Evolutionary conservation across 2,888 invertebrate genomes (phyloP), one percentile per base, ranked within the genome.

Genomic region (Tetramorium bicarinatum): DNA sequence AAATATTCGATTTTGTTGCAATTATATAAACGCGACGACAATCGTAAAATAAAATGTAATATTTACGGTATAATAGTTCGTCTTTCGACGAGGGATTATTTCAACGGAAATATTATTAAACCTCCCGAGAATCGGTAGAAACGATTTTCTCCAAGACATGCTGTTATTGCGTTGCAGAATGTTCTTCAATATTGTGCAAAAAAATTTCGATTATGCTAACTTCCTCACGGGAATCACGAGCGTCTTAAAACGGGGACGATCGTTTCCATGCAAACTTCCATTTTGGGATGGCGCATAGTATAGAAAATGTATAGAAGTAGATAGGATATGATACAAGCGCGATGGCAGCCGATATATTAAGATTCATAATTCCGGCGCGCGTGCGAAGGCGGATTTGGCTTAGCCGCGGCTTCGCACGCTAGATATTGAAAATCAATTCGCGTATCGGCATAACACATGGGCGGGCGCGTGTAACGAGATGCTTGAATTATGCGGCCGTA

Each of bases 351-450:
- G 25, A 59, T 71, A 71, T 71, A 61, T 71, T 61, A 71, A 80
- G 71, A 61, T 71, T 49, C 56, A 47, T 61, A 71, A 71, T 80
- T 77, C 79, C 59, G 18, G 47, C 59, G 71, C 59, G 34, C 1
- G 59, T 44, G 38, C 29, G 44, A 34, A 21, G 38, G 18, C 1
- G 38, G 2, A 11, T 54, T 67, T 76, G 15, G 29, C 56, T 56
- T 69, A 69, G 44, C 59, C 34, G 47, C 38, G 34, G 71, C 13
- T 59, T 77, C n/a, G n/a, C 52, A 18, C n/a, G n/a, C 75, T 44
- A 56, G 69, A 49, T 80, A 80, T 80, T 80, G 79, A 80, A 80
- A 80, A 80, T 80, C 79, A 80, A 80, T 80, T 80, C 79, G 59
- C 59, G 56, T 62, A 76, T 56, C 49, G n/a, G 62, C 47, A 54